Evolutionary conservation across 1,140 invertebrate genomes (phyloP), one percentile per base, ranked within the genome.

Genomic region (Camponotus floridanus): DNA sequence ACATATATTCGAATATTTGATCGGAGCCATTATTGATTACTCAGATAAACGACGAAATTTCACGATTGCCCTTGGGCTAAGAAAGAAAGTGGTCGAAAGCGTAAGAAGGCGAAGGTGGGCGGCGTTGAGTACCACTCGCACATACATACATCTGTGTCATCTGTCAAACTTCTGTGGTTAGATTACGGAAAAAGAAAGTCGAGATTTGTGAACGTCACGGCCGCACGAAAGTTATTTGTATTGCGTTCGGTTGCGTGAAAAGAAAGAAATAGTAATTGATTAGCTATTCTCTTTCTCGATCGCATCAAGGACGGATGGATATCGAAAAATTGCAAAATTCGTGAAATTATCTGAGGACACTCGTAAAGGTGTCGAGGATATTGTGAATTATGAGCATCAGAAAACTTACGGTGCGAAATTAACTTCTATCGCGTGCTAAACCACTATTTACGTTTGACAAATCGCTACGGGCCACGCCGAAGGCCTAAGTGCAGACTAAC

Each of bases 31-130:
- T 42, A 48, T 0, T 57, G 55, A 73, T 74, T 64, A 15, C 15
- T 9, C 45, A 5, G 39, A 33, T 13, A 26, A 39, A 59, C 36
- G 45, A 67, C 31, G 26, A 76, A 48, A 45, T 73, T 51, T 73
- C 9, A 36, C 55, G 11, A 65, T 55, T 64, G 55, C 15, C 26
- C 64, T 88, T 76, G 42, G 70, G 76, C 76, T 36, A 55, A 6
- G 61, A 87, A 90, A 90, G 88, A 90, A 90, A 90, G 88, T 67
- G 45, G 39, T 83, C 68, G 87, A 90, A 88, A 90, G 88, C 59
- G 15, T 31, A 21, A 21, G n/a, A 21, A 3, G 48, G 18, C 11
- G 45, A 31, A 80, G 45, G 8, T 59, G 21, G 33, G 51, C 39
- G 13, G 3, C 6, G 31, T 33, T 39, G 21, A 73, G 45, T 65